Evolutionary conservation across 2,888 invertebrate genomes (phyloP), one percentile per base, ranked within the genome.

Genomic region (Limnephilus rhombicus): DNA sequence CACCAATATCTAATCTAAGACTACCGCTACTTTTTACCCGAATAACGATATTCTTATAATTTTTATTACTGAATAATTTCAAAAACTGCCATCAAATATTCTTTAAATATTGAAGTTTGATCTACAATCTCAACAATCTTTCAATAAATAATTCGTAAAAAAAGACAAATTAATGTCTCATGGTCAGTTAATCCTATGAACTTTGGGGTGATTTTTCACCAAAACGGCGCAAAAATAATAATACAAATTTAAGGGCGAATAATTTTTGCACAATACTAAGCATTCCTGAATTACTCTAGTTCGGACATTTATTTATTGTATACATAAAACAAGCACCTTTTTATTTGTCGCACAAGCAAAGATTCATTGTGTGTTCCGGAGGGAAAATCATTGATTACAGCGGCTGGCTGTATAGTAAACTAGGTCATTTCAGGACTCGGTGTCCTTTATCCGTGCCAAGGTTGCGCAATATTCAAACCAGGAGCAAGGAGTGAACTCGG

Each of bases 391-490:
- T 34, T 82, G 82, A 82, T 82, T 34, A 31, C 31, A 82, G 82
- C 82, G 82, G 82, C 82, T 24, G 34, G 82, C 82, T 82, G 29
- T 34, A 82, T 82, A 82, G 86, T 86, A 86, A 86, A 41, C 13
- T 86, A 49, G 86, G 86, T 86, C 45, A 86, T 86, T 45, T 45
- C 86, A 86, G 86, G 86, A 86, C 49, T 86, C n/a, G 29, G 29
- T n/a, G 45, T 45, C 49, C 86, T 45, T 45, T 49, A 86, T 86
- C 45, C 29, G 49, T 86, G 37, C 45, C 86, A 86, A 86, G 86
- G 49, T 86, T 86, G 82, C 82, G 82, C 34, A 34, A 82, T 34
- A 34, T 82, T 31, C 82, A 82, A 31, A 34, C 82, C 82, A 15
- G 68, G 82, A 82, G 34, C 34, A 82, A 68, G 68, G 68, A 18